Evolutionary conservation across 2,888 invertebrate genomes (phyloP), one percentile per base, ranked within the genome.

Genomic region (Pristionchus arcanus): DNA sequence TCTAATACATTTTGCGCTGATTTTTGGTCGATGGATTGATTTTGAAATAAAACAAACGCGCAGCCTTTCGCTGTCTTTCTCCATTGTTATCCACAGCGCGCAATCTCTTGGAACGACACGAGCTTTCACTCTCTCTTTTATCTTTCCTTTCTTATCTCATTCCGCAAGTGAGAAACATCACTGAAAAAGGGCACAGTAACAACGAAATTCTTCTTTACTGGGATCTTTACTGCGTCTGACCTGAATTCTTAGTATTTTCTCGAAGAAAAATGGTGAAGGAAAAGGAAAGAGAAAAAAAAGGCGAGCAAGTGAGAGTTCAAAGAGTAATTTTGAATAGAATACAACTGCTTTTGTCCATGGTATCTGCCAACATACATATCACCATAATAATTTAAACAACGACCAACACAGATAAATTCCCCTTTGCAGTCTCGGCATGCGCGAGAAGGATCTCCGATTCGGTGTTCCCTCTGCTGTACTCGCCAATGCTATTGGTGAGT

Each of bases 391-490:
- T 55, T 55, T 55, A 5, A 55, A 16, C 5, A 3, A n/a, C n/a
- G 66, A 66, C n/a, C 19, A 74, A 15, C 7, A 42, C 37, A 42
- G 19, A 5, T 21, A 34, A 21, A 88, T 53, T n/a, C 2, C 3
- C 25, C 0, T 19, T 90, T 92, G 42, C 86, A 93, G 92, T 34
- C 89, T 93, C 25, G 93, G 93, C 16, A 90, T 93, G 63, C 90
- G 92, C 21, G 93, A 93, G 87, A 84, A 92, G 37, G 93, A 93
- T 53, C 89, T 93, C 11, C 91, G 92, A 63, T 92, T 92, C 90
- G 93, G 93, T 21, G 89, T 93, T n/a, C 90, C 91, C 28, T 91
- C 92, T 11, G 90, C 90, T 85, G 92, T 92, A 74, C 92, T 93
- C 25, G 91, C 92, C 16, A 91, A 92, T n/a, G 90, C 92, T n/a